These are phyloP conservation scores for Agrilus mali DNA, from an alignment of 2,888 invertebrate species.

Conservation along the genomic window DNA sequence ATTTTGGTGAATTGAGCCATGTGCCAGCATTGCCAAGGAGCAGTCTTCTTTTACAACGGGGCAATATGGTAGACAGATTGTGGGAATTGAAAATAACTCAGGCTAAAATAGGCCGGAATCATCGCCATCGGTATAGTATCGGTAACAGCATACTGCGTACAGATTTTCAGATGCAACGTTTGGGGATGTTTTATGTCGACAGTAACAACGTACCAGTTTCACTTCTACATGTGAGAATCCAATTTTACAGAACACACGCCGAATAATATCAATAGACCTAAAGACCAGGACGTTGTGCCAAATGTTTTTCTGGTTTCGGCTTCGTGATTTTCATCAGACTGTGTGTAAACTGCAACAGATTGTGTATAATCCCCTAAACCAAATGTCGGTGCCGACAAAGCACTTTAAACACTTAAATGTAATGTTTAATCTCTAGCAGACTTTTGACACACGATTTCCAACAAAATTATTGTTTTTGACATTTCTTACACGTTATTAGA, in stretches of 20 bases:
- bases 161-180: slow-evolving; percentile 24
- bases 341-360: too few species aligned
- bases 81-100: slow-evolving; percentile 33
- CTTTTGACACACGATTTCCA: too few species aligned
- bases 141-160: slow-evolving; percentile 28
- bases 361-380: too few species aligned
- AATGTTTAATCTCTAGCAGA: too few species aligned
- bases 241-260: background rate
- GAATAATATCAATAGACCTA: too few species aligned
- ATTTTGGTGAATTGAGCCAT: slow-evolving; percentile 25
- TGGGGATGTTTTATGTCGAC: slow-evolving; percentile 10
- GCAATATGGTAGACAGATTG: slow-evolving; percentile 34
- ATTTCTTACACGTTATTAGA: too few species aligned
- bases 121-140: slow-evolving; percentile 19
- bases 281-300: too few species aligned
- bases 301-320: too few species aligned
- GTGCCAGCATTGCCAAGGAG: slow-evolving; percentile 24
- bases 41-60: slow-evolving; percentile 19
- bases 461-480: too few species aligned
- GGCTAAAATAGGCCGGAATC: slow-evolving; percentile 32
- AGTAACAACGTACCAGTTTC: slow-evolving; percentile 5
- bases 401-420: too few species aligned
- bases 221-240: slow-evolving; percentile 6
- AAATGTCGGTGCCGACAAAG: too few species aligned
- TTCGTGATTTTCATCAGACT: too few species aligned